Conservation (phyloP, 2,888 invertebrate genomes). For the Itoplectis maculator region DNA sequence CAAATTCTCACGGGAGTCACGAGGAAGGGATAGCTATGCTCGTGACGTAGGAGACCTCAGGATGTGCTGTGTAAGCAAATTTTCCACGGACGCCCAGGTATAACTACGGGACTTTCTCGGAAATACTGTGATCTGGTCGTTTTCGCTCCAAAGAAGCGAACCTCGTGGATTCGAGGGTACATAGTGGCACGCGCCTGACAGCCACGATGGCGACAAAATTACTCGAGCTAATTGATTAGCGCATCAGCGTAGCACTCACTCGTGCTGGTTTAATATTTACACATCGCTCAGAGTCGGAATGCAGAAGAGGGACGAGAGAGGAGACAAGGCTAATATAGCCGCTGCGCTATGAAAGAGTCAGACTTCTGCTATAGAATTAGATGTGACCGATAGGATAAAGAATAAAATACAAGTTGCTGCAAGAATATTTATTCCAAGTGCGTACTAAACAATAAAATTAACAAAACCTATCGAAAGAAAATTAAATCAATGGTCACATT, state of each 20-base stretch:
- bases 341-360: background rate
- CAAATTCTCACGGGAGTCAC: constrained; percentile 25
- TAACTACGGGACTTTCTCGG: background rate
- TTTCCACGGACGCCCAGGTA: background rate
- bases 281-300: constrained; percentile 10
- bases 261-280: constrained; percentile 15
- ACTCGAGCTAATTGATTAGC: constrained; percentile 13
- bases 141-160: background rate
- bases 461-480: too few species aligned
- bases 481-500: too few species aligned
- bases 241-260: background rate
- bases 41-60: background rate
- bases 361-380: constrained; percentile 6
- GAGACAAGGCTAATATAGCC: constrained; percentile 22
- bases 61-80: background rate
- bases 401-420: background rate
- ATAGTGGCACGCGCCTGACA: background rate
- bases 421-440: too few species aligned
- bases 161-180: background rate
- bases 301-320: background rate
- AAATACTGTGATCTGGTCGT: background rate
- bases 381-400: background rate
- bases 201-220: background rate
- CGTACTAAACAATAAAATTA: too few species aligned
- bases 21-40: background rate